A percentile compares a stretch with the other conserved stretches of the same genome.
phyloP scores from a whole-genome alignment of 1,140 invertebrate genomes.

The Pachypsylla venusta region DNA sequence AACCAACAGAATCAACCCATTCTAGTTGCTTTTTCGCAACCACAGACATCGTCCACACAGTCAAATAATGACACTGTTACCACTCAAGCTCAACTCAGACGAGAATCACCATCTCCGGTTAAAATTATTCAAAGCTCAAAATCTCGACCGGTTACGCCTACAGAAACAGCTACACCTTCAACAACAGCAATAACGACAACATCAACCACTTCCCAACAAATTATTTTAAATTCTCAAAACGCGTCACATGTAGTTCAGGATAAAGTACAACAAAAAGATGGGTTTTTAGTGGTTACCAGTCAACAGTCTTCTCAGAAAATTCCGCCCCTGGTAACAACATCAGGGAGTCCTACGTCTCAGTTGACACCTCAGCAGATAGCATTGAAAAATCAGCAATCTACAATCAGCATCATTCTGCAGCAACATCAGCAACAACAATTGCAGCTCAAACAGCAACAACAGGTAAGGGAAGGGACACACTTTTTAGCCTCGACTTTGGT shows the following conservation, averaged over 20 bases:
- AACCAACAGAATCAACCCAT: neutral
- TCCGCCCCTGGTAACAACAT: constrained; percentile 16
- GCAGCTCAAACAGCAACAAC: constrained; percentile 10
- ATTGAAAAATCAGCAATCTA: constrained; percentile 8
- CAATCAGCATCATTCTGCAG: neutral
- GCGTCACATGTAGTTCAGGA: too few species aligned
- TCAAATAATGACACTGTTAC: neutral
- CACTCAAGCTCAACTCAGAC: neutral
- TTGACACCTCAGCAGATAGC: constrained; percentile 15
- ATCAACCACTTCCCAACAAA: too few species aligned
- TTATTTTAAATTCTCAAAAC: too few species aligned
- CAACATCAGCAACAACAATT: constrained; percentile 12
- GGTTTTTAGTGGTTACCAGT: neutral
- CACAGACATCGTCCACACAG: neutral
- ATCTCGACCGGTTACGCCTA: constrained; percentile 29
- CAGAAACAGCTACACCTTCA: constrained; percentile 32
- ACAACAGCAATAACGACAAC: too few species aligned
- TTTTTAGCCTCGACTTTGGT: too few species aligned
- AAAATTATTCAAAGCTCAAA: too few species aligned
- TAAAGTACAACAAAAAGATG: too few species aligned
- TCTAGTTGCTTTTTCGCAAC: neutral
- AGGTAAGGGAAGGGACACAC: too few species aligned
- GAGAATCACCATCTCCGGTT: neutral
- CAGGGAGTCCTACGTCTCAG: constrained; percentile 26
- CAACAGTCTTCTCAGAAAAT: constrained; percentile 26